A percentile compares a stretch with the other conserved stretches of the same genome.
These are phyloP conservation scores for Andrena hattorfiana DNA, from an alignment of 2,888 invertebrate genomes.

Conservation along the genomic window DNA sequence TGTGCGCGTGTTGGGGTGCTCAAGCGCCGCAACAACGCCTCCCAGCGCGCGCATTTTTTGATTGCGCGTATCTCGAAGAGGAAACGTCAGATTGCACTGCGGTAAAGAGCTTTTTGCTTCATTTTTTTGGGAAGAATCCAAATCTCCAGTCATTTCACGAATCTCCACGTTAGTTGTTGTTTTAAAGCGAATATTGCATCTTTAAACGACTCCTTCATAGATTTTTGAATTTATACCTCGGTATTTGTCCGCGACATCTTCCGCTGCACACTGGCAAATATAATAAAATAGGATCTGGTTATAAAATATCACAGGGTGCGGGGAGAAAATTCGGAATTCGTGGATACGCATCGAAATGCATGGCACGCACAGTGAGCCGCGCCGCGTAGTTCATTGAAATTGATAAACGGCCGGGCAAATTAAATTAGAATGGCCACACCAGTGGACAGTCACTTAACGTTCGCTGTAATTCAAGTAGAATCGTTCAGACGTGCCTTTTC, in stretches of 20 bases:
- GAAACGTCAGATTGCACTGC: background rate
- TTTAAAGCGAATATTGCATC: no score
- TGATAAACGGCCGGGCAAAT: constrained; percentile 51
- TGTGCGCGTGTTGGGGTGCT: no score
- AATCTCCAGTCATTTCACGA: no score
- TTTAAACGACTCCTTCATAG: no score
- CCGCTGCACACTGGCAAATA: background rate
- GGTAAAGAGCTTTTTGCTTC: background rate
- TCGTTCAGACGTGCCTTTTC: constrained; percentile 15
- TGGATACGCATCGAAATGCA: constrained; percentile 26
- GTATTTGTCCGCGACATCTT: no score
- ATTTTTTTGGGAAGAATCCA: no score
- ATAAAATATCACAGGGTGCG: background rate
- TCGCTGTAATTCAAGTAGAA: constrained; percentile 32
- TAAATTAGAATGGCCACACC: constrained; percentile 45
- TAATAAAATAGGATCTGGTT: background rate
- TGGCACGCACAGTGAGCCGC: constrained; percentile 28
- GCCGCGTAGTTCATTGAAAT: constrained; percentile 32
- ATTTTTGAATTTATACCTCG: no score
- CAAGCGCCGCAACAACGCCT: no score
- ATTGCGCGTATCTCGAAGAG: no score
- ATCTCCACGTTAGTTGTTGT: no score
- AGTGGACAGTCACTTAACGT: background rate
- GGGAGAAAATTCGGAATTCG: constrained; percentile 25
- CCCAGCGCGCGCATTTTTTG: no score